Evolutionary conservation across 2,797 vertebrate species (phyloP).

Genomic region (Gymnodraco acuticeps): DNA sequence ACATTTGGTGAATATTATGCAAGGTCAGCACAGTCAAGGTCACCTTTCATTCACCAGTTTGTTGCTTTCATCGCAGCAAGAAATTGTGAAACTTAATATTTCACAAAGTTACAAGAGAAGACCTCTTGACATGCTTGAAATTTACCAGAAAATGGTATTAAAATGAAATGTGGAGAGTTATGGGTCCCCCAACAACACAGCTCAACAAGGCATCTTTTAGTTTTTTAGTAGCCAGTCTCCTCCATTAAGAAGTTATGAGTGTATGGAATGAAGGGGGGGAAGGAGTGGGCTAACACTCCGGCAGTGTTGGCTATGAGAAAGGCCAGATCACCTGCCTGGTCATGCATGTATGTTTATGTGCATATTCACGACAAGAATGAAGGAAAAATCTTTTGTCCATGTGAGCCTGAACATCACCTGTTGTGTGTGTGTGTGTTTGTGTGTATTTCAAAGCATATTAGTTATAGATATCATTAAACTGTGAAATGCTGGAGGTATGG

Average conservation of each 20-base stretch:
- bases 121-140: conserved; percentile 66
- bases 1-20: conserved; percentile 44
- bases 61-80: conserved; percentile 20
- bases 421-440: conserved; percentile 40
- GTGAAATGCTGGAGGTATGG: conserved; percentile 34
- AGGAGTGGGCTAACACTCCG: conserved; percentile 34
- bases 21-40: conserved; percentile 58
- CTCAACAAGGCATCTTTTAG: conserved; percentile 48
- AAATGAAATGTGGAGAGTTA: conserved; percentile 49
- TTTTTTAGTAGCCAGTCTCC: conserved; percentile 44
- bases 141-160: conserved; percentile 62
- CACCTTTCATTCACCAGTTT: conserved; percentile 43
- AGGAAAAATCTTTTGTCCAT: conserved; percentile 22
- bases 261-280: conserved; percentile 27
- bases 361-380: conserved; percentile 30
- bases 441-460: conserved; percentile 53
- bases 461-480: conserved; percentile 63
- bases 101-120: conserved; percentile 55
- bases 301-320: conserved; percentile 56
- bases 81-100: conserved; percentile 61
- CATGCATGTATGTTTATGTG: conserved; percentile 45
- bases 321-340: conserved; percentile 63
- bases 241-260: conserved; percentile 59
- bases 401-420: conserved; percentile 47
- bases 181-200: conserved; percentile 26